A percentile compares a stretch with the other conserved stretches of the same genome.
Conservation (phyloP, 1,140 invertebrate genomes). For the Lordiphosa stackelbergi region DNA sequence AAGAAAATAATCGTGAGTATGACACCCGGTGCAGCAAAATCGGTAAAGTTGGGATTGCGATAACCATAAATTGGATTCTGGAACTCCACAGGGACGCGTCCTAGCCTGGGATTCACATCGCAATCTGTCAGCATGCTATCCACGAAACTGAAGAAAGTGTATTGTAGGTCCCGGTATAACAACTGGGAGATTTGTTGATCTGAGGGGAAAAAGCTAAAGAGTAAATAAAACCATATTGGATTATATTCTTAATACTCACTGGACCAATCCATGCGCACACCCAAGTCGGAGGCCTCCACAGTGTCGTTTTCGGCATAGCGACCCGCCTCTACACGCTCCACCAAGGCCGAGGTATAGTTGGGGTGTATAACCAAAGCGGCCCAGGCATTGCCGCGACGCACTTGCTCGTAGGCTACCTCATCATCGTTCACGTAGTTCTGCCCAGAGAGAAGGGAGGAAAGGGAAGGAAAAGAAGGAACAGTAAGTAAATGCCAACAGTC, state of each 20-base stretch:
- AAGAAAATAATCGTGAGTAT: slow-evolving; percentile 97
- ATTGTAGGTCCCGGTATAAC: slow-evolving; percentile 85
- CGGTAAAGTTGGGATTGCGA: slow-evolving; percentile 91
- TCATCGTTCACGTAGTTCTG: slow-evolving; percentile 79
- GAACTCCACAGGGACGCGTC: slow-evolving; percentile 87
- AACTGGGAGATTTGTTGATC: slow-evolving; percentile 94
- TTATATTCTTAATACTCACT: slow-evolving; percentile 81
- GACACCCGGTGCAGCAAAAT: slow-evolving; percentile 96
- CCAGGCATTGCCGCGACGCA: slow-evolving; percentile 87
- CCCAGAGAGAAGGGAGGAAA: background rate
- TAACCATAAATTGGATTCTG: slow-evolving; percentile 91
- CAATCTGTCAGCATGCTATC: slow-evolving; percentile 82
- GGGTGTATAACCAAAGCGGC: slow-evolving; percentile 88
- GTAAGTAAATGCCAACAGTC: slow-evolving; percentile 31
- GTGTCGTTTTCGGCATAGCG: slow-evolving; percentile 84
- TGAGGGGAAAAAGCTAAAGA: slow-evolving; percentile 77
- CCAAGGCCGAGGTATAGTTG: slow-evolving; percentile 89
- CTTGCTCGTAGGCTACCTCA: slow-evolving; percentile 82
- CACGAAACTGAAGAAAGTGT: slow-evolving; percentile 86
- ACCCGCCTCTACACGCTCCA: slow-evolving; percentile 84
- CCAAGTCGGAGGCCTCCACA: slow-evolving; percentile 85
- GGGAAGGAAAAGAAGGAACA: background rate
- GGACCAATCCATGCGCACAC: slow-evolving; percentile 92
- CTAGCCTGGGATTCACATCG: slow-evolving; percentile 84
- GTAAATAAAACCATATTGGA: background rate